Evolutionary conservation across 2,113 vertebrate species (phyloP).

Genomic region (Axis porcinus): DNA sequence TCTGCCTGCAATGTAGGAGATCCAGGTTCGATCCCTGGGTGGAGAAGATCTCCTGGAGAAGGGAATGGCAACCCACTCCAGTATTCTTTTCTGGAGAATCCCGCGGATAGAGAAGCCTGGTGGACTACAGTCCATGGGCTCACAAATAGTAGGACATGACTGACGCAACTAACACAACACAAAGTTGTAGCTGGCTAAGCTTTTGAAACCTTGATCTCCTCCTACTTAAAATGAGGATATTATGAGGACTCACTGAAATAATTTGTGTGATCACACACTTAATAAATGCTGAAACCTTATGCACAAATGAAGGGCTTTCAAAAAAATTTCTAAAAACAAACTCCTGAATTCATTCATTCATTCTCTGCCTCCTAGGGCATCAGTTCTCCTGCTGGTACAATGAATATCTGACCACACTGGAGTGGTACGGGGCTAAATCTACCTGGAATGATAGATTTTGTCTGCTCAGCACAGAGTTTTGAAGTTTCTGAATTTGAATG

Average conservation of each 20-base stretch:
- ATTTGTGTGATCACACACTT: not conserved
- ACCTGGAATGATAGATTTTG: not conserved
- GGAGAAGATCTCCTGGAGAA: not conserved
- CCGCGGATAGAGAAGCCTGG: rapidly evolving
- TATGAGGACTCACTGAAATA: not conserved
- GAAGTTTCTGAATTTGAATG: not conserved
- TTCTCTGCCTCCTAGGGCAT: not conserved
- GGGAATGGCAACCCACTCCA: not conserved
- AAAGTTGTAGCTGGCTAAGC: not conserved
- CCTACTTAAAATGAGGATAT: not conserved
- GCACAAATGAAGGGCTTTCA: not conserved
- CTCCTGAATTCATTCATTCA: too few species aligned
- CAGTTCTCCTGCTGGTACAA: rapidly evolving
- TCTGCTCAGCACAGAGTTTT: not conserved
- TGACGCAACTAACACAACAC: not conserved
- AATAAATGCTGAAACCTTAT: not conserved
- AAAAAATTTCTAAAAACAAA: not conserved
- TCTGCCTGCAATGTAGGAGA: not conserved
- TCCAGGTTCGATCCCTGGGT: not conserved
- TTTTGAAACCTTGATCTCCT: not conserved
- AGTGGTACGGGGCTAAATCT: rapidly evolving
- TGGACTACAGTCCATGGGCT: not conserved
- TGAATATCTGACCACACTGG: not conserved
- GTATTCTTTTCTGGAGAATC: not conserved
- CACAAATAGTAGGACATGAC: not conserved